A percentile compares a stretch with the other conserved stretches of the same genome.
phyloP scores from a whole-genome alignment of 2,888 invertebrate genomes.

The Anagyrus pseudococci region DNA sequence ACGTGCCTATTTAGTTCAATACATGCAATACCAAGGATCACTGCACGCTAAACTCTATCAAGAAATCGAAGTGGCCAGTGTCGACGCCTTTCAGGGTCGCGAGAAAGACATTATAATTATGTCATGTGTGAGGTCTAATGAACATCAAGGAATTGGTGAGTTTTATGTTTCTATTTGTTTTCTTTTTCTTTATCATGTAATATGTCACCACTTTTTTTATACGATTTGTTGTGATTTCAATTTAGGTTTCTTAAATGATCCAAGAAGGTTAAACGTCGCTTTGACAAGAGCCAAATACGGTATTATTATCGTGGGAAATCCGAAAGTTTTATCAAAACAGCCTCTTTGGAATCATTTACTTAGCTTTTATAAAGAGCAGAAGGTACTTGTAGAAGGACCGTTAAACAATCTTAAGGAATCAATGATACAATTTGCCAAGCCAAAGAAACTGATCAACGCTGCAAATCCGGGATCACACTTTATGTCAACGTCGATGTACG shows the following conservation, averaged over 20 bases:
- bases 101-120: conserved; percentile 99
- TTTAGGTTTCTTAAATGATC: conserved; percentile 87
- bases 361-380: conserved; percentile 97
- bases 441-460: conserved; percentile 92
- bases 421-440: conserved; percentile 95
- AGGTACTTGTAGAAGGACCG: conserved; percentile 96
- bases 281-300: conserved; percentile 97
- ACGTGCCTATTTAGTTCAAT: conserved; percentile 94
- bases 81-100: conserved; percentile 98
- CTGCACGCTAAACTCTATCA: conserved; percentile 96
- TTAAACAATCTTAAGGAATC: conserved; percentile 96
- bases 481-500: conserved; percentile 97
- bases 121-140: conserved; percentile 98
- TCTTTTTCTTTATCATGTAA: neutral
- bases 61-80: conserved; percentile 99
- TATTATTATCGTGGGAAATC: conserved; percentile 98
- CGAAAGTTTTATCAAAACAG: conserved; percentile 97
- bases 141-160: conserved; percentile 94
- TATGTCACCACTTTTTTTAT: neutral
- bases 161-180: neutral
- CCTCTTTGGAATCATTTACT: conserved; percentile 98
- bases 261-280: conserved; percentile 96
- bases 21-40: conserved; percentile 98
- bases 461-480: conserved; percentile 96
- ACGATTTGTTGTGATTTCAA: neutral